Percentiles rank a stretch among this genome's conserved stretches.
phyloP scores from a whole-genome alignment of 2,113 vertebrate genomes.

The Odocoileus hemionus region DNA sequence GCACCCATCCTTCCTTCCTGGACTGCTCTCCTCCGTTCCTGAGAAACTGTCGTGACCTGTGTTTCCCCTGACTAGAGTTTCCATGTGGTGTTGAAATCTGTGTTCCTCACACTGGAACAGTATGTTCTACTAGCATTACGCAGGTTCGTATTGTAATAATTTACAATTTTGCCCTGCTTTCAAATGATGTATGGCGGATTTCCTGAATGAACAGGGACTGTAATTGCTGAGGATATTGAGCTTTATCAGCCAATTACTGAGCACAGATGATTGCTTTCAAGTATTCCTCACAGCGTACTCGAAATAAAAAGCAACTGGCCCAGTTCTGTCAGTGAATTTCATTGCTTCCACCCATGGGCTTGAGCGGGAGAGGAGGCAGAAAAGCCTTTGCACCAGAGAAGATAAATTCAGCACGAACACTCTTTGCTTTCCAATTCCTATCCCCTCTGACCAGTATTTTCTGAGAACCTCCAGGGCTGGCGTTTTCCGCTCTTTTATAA shows the following conservation, averaged over 20 bases:
- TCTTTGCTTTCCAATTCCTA: conserved; percentile 36
- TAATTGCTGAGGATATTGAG: conserved; percentile 55
- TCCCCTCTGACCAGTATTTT: conserved; percentile 40
- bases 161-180: conserved; percentile 66
- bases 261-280: conserved; percentile 63
- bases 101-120: conserved; percentile 11
- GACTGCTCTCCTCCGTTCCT: neutral
- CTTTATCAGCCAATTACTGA: conserved; percentile 65
- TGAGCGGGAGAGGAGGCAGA: conserved; percentile 41
- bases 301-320: conserved; percentile 62
- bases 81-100: conserved; percentile 1
- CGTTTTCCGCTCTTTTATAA: conserved; percentile 55
- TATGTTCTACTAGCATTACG: conserved; percentile 29
- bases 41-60: neutral
- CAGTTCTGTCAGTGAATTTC: conserved; percentile 66
- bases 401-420: conserved; percentile 63
- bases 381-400: conserved; percentile 55
- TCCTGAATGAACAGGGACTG: conserved; percentile 66
- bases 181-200: conserved; percentile 58
- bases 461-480: neutral
- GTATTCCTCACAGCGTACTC: conserved; percentile 47
- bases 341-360: conserved; percentile 63
- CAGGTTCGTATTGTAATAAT: conserved; percentile 65
- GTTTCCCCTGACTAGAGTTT: conserved; percentile 10
- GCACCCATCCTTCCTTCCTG: neutral